These are phyloP conservation scores for Exocentrus adspersus DNA, from an alignment of 2,888 invertebrate species.

Conservation along the genomic window DNA sequence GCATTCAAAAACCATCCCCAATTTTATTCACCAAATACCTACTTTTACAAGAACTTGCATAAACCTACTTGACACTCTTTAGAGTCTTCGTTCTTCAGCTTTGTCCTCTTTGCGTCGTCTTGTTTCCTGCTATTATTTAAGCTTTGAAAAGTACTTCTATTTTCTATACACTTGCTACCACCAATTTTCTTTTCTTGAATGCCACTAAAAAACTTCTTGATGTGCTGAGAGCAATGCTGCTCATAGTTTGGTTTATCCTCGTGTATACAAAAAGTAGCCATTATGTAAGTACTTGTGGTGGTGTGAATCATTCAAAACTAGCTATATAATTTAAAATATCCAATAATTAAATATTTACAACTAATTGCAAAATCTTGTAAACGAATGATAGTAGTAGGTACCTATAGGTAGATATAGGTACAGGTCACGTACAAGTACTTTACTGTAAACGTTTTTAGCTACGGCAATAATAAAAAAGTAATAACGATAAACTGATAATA, in stretches of 20 bases:
- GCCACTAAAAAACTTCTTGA: conserved; percentile 13
- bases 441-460: no score
- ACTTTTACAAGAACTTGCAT: no score
- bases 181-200: conserved; percentile 22
- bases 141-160: conserved; percentile 30
- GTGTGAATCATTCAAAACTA: neutral
- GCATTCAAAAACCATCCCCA: no score
- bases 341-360: conserved; percentile 6
- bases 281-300: conserved; percentile 38
- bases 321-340: neutral
- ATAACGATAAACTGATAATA: conserved; percentile 10
- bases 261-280: conserved; percentile 52
- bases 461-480: neutral
- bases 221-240: conserved; percentile 21
- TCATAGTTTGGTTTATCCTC: conserved; percentile 48
- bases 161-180: conserved; percentile 33
- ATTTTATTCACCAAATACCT: no score
- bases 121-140: conserved; percentile 39
- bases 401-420: no score
- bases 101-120: conserved; percentile 33
- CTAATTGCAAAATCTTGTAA: no score
- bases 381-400: no score
- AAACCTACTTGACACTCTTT: no score
- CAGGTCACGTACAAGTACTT: no score
- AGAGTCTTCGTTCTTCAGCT: no score